Evolutionary conservation across 2,797 vertebrate genomes (phyloP).

Genomic region (Lindbergichthys nudifrons): DNA sequence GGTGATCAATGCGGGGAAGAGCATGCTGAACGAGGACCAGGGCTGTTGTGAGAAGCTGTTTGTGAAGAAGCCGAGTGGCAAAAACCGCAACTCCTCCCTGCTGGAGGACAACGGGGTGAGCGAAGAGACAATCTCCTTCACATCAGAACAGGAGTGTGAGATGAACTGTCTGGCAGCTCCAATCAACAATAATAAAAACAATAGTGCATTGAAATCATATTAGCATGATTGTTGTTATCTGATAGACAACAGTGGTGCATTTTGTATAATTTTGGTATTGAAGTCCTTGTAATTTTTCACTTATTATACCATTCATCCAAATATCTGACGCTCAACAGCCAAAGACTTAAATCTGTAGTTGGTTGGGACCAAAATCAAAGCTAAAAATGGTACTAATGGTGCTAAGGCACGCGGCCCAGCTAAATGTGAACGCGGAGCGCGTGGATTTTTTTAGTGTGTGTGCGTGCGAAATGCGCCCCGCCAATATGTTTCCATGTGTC

Average conservation of each 20-base stretch:
- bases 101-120: conserved; percentile 86
- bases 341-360: too few species aligned
- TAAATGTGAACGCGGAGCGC: too few species aligned
- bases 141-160: neutral
- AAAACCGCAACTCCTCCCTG: conserved; percentile 77
- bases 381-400: too few species aligned
- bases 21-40: conserved; percentile 98
- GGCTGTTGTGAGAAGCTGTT: conserved; percentile 93
- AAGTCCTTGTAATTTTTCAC: neutral
- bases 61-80: conserved; percentile 86
- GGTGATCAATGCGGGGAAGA: conserved; percentile 98
- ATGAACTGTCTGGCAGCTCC: conserved; percentile 7
- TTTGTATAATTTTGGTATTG: neutral
- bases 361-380: too few species aligned
- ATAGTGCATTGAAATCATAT: neutral
- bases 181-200: conserved; percentile 14
- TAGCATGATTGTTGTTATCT: conserved; percentile 5
- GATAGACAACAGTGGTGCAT: conserved; percentile 8
- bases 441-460: too few species aligned
- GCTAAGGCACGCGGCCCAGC: too few species aligned
- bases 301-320: conserved; percentile 1
- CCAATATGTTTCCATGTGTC: too few species aligned
- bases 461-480: too few species aligned
- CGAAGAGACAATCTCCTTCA: neutral
- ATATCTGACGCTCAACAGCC: neutral